phyloP scores from a whole-genome alignment of 2,888 invertebrate species.

The Drosophila anomalata region DNA sequence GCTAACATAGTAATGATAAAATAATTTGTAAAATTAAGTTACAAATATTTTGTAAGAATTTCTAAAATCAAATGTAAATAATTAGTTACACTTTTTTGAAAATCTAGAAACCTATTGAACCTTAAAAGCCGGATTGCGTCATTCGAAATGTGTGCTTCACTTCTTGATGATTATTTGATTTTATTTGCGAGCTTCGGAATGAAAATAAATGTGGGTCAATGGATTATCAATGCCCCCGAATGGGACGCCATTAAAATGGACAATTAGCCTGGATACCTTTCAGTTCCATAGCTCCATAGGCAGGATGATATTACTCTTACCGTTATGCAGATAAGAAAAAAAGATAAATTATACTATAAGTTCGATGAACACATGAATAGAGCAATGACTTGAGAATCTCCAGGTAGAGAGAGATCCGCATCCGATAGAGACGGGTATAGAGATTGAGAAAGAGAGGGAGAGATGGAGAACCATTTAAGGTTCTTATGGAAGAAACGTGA shows the following conservation, averaged over 20 bases:
- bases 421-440: background rate
- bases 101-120: slow-evolving; percentile 21
- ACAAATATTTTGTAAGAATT: too few species aligned
- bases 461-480: slow-evolving; percentile 24
- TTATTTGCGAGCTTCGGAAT: slow-evolving; percentile 47
- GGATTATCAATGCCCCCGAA: slow-evolving; percentile 35
- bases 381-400: slow-evolving; percentile 50
- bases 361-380: slow-evolving; percentile 36
- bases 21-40: too few species aligned
- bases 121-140: slow-evolving; percentile 52
- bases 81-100: slow-evolving; percentile 5
- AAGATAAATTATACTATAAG: background rate
- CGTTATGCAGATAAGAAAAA: slow-evolving; percentile 10
- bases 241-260: slow-evolving; percentile 3
- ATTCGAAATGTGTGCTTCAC: slow-evolving; percentile 35
- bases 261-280: slow-evolving; percentile 9
- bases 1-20: too few species aligned
- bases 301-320: slow-evolving; percentile 8
- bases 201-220: slow-evolving; percentile 42
- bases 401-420: slow-evolving; percentile 1
- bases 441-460: background rate
- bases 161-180: slow-evolving; percentile 8
- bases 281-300: too few species aligned
- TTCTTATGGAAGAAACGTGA: slow-evolving; percentile 58
- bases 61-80: background rate